Evolutionary conservation across 2,797 vertebrate genomes (phyloP).

Genomic region (Echeneis naucrates): DNA sequence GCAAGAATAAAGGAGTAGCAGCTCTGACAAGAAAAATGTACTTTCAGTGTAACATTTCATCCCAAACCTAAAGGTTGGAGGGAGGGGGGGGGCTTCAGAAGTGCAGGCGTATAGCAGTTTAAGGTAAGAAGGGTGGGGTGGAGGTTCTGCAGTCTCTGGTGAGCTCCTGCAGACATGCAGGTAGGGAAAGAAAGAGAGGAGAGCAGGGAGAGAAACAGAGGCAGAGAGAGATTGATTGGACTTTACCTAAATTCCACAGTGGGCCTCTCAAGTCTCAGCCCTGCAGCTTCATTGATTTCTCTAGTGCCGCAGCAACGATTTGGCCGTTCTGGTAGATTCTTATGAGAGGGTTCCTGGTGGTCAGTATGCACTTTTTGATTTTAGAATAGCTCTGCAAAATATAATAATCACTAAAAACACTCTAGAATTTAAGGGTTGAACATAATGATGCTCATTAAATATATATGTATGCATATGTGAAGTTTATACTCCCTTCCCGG

Average conservation of each 20-base stretch:
- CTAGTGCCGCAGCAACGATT: conserved; percentile 72
- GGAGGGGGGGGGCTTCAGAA: conserved; percentile 55
- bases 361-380: conserved; percentile 10
- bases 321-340: conserved; percentile 37
- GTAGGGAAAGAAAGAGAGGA: conserved; percentile 49
- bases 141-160: conserved; percentile 54
- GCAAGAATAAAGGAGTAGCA: conserved; percentile 38
- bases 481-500: neutral
- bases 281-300: conserved; percentile 81
- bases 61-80: conserved; percentile 30
- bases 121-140: conserved; percentile 28
- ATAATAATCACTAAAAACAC: neutral
- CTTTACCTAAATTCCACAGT: conserved; percentile 71
- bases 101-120: conserved; percentile 39
- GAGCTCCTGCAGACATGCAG: conserved; percentile 54
- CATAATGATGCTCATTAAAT: neutral
- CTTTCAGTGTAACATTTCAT: conserved; percentile 42
- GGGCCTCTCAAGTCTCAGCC: conserved; percentile 65
- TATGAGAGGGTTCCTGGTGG: conserved; percentile 32
- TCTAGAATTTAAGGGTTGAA: neutral
- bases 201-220: conserved; percentile 37
- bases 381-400: neutral
- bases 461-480: too few relatives aligned
- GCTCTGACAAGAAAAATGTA: conserved; percentile 56
- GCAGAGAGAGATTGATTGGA: conserved; percentile 76